These are phyloP conservation scores for Venustaconcha ellipsiformis DNA, from an alignment of 1,140 invertebrate genomes.

Conservation along the genomic window DNA sequence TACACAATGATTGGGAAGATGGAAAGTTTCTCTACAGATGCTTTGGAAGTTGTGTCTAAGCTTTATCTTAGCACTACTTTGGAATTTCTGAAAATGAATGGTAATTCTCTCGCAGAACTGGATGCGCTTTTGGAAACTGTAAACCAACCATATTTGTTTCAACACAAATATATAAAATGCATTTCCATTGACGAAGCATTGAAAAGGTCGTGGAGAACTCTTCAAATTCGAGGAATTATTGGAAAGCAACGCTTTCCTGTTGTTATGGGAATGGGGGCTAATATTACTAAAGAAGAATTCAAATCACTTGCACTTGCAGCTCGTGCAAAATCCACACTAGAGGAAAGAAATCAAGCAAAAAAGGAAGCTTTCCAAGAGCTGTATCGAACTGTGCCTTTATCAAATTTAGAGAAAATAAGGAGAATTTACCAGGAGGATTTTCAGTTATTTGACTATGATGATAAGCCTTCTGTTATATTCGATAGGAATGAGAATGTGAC, in stretches of 20 bases:
- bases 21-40: conserved; percentile 27
- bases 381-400: background rate
- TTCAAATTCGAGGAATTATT: conserved; percentile 24
- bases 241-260: conserved; percentile 2
- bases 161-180: conserved; percentile 2
- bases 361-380: conserved; percentile 6
- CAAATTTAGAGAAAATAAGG: conserved; percentile 16
- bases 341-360: background rate
- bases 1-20: conserved; percentile 35
- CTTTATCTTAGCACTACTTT: conserved; percentile 9
- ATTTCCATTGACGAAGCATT: conserved; percentile 17
- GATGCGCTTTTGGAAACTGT: conserved; percentile 26
- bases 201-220: conserved; percentile 16
- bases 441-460: conserved; percentile 20
- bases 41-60: conserved; percentile 19
- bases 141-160: conserved; percentile 15
- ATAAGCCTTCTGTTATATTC: background rate
- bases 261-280: background rate
- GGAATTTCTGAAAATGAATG: conserved; percentile 2
- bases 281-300: background rate
- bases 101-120: background rate
- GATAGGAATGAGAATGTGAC: too few species aligned
- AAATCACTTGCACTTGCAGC: conserved; percentile 1
- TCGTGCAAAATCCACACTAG: background rate
- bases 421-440: conserved; percentile 18